phyloP scores from a whole-genome alignment of 1,140 invertebrate species.

The Hermetia illucens region DNA sequence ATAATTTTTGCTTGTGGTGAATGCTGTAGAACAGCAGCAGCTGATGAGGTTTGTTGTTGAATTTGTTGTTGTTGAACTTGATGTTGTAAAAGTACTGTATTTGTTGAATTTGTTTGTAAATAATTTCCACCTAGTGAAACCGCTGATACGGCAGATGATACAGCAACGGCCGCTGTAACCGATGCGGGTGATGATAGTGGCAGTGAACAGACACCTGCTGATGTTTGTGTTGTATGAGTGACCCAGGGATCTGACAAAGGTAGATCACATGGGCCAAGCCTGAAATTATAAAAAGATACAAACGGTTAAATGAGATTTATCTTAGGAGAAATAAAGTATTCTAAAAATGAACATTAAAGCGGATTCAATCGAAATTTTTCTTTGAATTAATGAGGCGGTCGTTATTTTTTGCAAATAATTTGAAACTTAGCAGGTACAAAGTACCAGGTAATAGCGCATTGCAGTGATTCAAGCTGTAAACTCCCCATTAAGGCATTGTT shows the following conservation, averaged over 20 bases:
- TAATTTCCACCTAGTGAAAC: neutral
- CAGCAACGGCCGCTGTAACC: slow-evolving; percentile 27
- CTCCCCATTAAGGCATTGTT: too few relatives aligned
- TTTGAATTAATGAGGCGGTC: too few relatives aligned
- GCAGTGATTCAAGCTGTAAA: too few relatives aligned
- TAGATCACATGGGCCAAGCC: slow-evolving; percentile 33
- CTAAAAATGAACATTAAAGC: too few relatives aligned
- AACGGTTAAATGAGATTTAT: neutral
- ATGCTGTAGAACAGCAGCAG: slow-evolving; percentile 18
- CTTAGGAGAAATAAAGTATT: too few relatives aligned
- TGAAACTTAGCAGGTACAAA: too few relatives aligned
- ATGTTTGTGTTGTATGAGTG: slow-evolving; percentile 17
- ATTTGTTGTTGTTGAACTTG: slow-evolving; percentile 11
- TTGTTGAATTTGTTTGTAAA: neutral
- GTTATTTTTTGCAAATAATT: too few relatives aligned
- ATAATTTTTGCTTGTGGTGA: slow-evolving; percentile 19
- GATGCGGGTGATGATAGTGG: slow-evolving; percentile 26
- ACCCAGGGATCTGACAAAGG: slow-evolving; percentile 26
- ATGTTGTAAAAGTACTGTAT: slow-evolving; percentile 11
- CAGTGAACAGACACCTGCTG: slow-evolving; percentile 22
- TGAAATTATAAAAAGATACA: slow-evolving; percentile 9
- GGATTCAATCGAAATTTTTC: too few relatives aligned
- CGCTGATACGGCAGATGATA: slow-evolving; percentile 12
- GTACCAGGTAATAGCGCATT: too few relatives aligned
- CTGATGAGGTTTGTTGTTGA: slow-evolving; percentile 11